These are phyloP conservation scores for Eutolmus rufibarbis DNA, from an alignment of 2,888 invertebrate species.

Conservation along the genomic window DNA sequence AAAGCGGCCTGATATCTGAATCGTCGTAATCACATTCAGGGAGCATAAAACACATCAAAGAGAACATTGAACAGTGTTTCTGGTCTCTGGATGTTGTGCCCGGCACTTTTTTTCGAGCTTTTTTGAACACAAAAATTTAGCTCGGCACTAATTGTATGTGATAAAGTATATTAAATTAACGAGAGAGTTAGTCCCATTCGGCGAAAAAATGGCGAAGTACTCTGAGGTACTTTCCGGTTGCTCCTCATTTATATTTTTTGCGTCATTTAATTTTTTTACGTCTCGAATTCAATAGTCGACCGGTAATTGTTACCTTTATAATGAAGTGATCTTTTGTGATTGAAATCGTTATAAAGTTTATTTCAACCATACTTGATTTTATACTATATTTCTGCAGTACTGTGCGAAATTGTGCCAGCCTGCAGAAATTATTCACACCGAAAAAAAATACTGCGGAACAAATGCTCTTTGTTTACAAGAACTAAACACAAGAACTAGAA, in stretches of 20 bases:
- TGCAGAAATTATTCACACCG: not conserved
- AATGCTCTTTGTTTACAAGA: not conserved
- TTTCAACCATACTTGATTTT: not conserved
- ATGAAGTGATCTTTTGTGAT: not conserved
- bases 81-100: not conserved
- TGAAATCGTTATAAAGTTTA: not conserved
- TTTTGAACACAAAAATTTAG: not conserved
- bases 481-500: not conserved
- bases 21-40: not conserved
- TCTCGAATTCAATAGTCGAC: not conserved
- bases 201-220: not conserved
- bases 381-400: not conserved
- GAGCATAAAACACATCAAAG: not conserved
- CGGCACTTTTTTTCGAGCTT: not conserved
- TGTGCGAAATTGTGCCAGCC: not conserved
- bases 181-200: not conserved
- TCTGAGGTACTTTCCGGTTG: not conserved
- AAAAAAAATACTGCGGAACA: not conserved
- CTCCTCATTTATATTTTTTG: not conserved
- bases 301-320: not conserved
- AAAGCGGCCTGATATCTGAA: not conserved
- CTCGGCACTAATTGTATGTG: not conserved
- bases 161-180: conserved; percentile 1
- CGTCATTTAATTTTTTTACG: not conserved
- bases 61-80: not conserved